A percentile compares a stretch with the other conserved stretches of the same genome.
phyloP scores from a whole-genome alignment of 2,888 invertebrate species.

The Erpobdella octoculata region DNA sequence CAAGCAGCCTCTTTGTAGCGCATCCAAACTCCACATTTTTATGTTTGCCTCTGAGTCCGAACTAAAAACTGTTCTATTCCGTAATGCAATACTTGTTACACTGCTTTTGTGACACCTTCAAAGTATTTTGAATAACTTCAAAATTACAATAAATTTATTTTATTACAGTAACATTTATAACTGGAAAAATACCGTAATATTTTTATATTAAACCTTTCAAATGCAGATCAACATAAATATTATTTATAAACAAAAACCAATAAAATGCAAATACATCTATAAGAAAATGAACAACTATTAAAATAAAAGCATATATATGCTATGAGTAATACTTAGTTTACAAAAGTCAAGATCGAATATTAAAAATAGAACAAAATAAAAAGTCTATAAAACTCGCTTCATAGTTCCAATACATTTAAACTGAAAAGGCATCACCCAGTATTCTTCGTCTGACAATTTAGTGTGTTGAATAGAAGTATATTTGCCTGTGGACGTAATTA shows the following conservation, averaged over 20 bases:
- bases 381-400: slow-evolving; percentile 42
- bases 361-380: no score
- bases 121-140: background rate
- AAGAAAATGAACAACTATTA: background rate
- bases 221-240: no score
- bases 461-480: no score
- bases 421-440: slow-evolving; percentile 49
- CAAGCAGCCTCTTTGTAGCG: slow-evolving; percentile 43
- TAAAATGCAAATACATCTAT: no score
- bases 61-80: slow-evolving; percentile 42
- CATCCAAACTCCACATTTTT: slow-evolving; percentile 47
- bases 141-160: background rate
- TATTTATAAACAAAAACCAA: no score
- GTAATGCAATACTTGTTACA: slow-evolving; percentile 42
- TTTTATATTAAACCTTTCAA: no score
- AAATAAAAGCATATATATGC: background rate
- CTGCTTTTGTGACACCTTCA: slow-evolving; percentile 44
- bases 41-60: slow-evolving; percentile 43
- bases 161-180: no score
- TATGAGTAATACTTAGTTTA: no score
- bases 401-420: slow-evolving; percentile 49
- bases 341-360: no score
- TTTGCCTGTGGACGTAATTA: no score
- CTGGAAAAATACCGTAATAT: no score
- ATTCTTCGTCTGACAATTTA: no score